Base-by-base conservation (phyloP, 2,113 vertebrate genomes). In the Phalacrocorax pelagicus region DNA sequence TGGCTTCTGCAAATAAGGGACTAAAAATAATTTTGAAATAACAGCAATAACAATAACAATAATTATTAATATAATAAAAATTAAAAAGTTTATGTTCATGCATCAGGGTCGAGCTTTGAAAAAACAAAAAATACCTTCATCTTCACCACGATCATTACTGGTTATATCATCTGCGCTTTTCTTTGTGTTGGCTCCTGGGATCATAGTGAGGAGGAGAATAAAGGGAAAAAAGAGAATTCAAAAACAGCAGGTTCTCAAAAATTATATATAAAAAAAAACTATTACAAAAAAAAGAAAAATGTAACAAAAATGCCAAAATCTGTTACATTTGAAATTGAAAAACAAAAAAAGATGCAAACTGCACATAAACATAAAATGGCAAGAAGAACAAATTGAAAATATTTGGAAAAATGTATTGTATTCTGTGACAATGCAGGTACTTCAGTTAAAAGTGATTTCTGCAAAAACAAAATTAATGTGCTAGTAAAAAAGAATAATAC, bases 111-210 rank as follows among this genome's bases (percentile, higher is more conserved):
- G 98, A 98, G 95, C 96, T 98, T 98, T 96, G 90, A 91, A 92
- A 97, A 97, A 97, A 94, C 61, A 98, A 98, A 98, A 99, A 99
- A 99, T 99, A 99, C 99, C 99, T 99, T 99, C 97, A 95, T 99
- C 98, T 97, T 97, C 98, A 97, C 96, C 98, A 98, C 98, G 98
- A 96, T 99, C 99, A 99, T 99, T 99, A 99, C 96, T 99, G 98
- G 97, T 98, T 98, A 99, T 98, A 99, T 98, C 99, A 98, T 99
- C 98, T 96, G 96, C 98, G 97, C 97, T 98, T 98, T 98, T 99
- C 98, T 99, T 98, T 98, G 98, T 98, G 98, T 98, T 98, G 98
- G 98, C 98, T 98, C 99, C 99, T 99, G 97, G 95, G 98, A 98
- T 99, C 97, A 98, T 97, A 97, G 82, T 97, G 98, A 98, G 97